Percentiles rank a stretch among this genome's conserved stretches.
These are phyloP conservation scores for Eilema griseolum DNA, from an alignment of 2,888 invertebrate genomes.

Conservation along the genomic window DNA sequence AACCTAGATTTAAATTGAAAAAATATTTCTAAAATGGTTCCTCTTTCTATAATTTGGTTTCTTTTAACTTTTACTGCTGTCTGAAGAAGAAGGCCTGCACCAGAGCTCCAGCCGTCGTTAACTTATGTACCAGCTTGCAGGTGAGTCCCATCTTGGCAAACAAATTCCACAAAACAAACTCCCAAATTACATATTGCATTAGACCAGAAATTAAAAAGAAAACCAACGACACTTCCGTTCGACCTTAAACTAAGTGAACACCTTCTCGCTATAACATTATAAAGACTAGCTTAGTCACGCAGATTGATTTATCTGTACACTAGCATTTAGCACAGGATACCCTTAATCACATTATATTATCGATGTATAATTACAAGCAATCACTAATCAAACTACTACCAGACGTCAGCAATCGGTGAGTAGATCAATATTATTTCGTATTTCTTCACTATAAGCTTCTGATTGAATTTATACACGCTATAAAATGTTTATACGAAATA, in stretches of 20 bases:
- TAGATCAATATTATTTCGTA: slow-evolving; percentile 24
- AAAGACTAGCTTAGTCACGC: slow-evolving; percentile 7
- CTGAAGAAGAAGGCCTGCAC: too few species aligned
- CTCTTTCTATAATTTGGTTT: background rate
- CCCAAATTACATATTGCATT: background rate
- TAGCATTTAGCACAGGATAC: slow-evolving; percentile 17
- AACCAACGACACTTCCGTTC: background rate
- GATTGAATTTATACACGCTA: slow-evolving; percentile 34
- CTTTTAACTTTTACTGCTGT: background rate
- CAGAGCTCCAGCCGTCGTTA: too few species aligned
- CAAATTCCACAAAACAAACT: too few species aligned
- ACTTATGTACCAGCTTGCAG: background rate
- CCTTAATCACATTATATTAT: slow-evolving; percentile 16
- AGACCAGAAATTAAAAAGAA: too few species aligned
- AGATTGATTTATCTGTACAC: slow-evolving; percentile 10
- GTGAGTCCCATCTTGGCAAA: too few species aligned
- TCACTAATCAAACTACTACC: slow-evolving; percentile 10
- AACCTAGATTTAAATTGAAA: background rate
- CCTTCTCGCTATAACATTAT: background rate
- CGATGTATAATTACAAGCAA: slow-evolving; percentile 12
- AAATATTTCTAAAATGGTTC: background rate
- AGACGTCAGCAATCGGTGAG: background rate
- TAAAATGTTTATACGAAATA: slow-evolving; percentile 43
- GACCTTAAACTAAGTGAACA: background rate
- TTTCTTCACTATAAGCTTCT: slow-evolving; percentile 30